Base-by-base conservation (phyloP, 2,113 vertebrate genomes). In the Dicerorhinus sumatrensis region DNA sequence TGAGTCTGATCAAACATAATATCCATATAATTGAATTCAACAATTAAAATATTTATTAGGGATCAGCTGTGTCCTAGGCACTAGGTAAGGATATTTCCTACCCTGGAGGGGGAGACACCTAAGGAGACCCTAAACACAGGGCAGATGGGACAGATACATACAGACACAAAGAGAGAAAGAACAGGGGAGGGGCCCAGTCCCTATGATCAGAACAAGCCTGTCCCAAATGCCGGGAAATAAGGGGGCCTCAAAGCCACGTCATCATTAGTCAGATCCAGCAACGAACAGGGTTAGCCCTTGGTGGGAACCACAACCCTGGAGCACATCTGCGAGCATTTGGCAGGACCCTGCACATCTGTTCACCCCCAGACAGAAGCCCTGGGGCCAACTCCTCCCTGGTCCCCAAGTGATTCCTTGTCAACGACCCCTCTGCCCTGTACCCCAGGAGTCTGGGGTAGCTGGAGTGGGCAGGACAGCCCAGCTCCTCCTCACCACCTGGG, bases 31-130 rank as follows among this genome's bases (percentile, higher is more conserved):
- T 0, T 80, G n/a, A 84, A 87, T 29, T 36, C 36, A 67, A 89
- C 33, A 89, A 91, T 17, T 83, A 75, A 89, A 84, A 73, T 54
- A 54, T 56, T 51, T 81, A 65, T 20, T 67, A 95, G 70, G 58
- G 56, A 72, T 36, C 72, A 69, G 25, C 42, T 77, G 21, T 25
- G 60, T 42, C 83, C n/a, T 84, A n/a, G 29, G 4, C 46, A 67
- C 7, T 21, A 25, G 18, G 58, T 39, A 77, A 96, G 42, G 39
- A 16, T 29, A n/a, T 27, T 93, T 79, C 65, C n/a, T 67, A 21
- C 21, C 4, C 42, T 21, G 8, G 7, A 69, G 16, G 16, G 7
- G 27, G 17, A 92, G 82, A 92, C 11, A 67, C 23, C 69, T 25
- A 56, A 48, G 1, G 10, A 17, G 16, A 36, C n/a, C 36, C 9